phyloP scores from a whole-genome alignment of 2,797 vertebrate species.

The Lepus townsendii region DNA sequence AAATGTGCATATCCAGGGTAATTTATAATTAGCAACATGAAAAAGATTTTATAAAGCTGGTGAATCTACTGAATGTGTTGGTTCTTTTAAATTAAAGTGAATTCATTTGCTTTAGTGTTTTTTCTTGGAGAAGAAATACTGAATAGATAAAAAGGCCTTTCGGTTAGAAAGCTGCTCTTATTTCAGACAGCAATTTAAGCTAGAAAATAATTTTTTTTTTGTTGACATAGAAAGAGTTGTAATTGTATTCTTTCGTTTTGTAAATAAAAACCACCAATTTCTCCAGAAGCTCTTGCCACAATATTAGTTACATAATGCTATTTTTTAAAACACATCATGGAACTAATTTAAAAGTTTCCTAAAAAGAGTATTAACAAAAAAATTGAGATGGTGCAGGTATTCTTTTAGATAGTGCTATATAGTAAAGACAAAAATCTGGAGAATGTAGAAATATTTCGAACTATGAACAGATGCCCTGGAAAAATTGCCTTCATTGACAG shows the following conservation, averaged over 20 bases:
- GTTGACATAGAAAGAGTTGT: slow-evolving; percentile 54
- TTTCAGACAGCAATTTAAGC: slow-evolving; percentile 57
- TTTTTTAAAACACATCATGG: slow-evolving; percentile 49
- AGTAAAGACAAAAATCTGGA: slow-evolving; percentile 71
- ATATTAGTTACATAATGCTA: slow-evolving; percentile 59
- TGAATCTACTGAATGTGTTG: not conserved
- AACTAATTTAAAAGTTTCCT: slow-evolving; percentile 68
- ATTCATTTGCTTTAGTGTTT: not conserved
- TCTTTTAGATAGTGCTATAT: slow-evolving; percentile 43
- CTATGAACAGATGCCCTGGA: slow-evolving; percentile 66
- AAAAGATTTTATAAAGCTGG: not conserved
- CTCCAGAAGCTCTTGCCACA: slow-evolving; percentile 61
- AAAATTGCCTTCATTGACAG: slow-evolving; percentile 77
- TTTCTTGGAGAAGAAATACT: slow-evolving; percentile 24
- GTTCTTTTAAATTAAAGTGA: slow-evolving; percentile 63
- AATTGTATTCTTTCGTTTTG: slow-evolving; percentile 74
- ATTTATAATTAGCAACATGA: slow-evolving; percentile 62
- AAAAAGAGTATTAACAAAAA: slow-evolving; percentile 67
- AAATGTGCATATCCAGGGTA: slow-evolving; percentile 24
- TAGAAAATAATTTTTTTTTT: slow-evolving; percentile 51
- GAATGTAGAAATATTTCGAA: slow-evolving; percentile 77
- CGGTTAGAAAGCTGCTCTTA: slow-evolving; percentile 46
- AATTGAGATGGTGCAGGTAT: not conserved
- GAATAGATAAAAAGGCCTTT: slow-evolving; percentile 48
- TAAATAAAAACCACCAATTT: slow-evolving; percentile 74